Conservation (phyloP, 2,113 vertebrate species). For the Pedionomus torquatus region DNA sequence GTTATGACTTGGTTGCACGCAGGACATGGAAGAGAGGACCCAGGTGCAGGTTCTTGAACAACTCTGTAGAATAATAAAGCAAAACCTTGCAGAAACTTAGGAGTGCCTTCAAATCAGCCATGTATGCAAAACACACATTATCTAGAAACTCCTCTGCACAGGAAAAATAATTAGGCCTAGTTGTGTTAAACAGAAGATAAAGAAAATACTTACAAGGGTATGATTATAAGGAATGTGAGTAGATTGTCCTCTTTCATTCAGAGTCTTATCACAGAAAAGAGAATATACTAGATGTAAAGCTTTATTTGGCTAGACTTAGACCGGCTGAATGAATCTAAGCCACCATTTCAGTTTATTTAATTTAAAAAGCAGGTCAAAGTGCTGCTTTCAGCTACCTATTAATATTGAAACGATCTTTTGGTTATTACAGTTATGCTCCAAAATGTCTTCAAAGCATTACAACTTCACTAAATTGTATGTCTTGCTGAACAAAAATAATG, state of each 20-base stretch:
- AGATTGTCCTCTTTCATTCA: neutral
- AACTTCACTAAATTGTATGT: neutral
- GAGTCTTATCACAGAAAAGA: neutral
- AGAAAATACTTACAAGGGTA: neutral
- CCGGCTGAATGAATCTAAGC: neutral
- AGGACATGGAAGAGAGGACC: neutral
- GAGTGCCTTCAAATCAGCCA: neutral
- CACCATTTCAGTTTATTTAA: constrained; percentile 11
- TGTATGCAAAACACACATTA: neutral
- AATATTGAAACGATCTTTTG: constrained; percentile 26
- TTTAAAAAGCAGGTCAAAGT: constrained; percentile 38
- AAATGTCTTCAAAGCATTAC: constrained; percentile 9
- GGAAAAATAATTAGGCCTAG: neutral
- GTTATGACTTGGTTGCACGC: neutral
- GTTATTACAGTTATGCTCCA: neutral
- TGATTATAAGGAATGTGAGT: neutral
- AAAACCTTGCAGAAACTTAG: neutral
- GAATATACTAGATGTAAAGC: neutral
- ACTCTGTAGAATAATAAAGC: neutral
- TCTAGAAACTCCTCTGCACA: neutral
- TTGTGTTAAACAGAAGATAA: constrained; percentile 2
- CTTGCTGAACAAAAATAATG: neutral
- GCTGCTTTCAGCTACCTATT: constrained; percentile 27
- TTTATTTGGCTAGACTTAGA: constrained; percentile 7
- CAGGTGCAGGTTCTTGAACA: neutral